Conservation (phyloP, 2,797 vertebrate species). For the Pangasius larnaudii region DNA sequence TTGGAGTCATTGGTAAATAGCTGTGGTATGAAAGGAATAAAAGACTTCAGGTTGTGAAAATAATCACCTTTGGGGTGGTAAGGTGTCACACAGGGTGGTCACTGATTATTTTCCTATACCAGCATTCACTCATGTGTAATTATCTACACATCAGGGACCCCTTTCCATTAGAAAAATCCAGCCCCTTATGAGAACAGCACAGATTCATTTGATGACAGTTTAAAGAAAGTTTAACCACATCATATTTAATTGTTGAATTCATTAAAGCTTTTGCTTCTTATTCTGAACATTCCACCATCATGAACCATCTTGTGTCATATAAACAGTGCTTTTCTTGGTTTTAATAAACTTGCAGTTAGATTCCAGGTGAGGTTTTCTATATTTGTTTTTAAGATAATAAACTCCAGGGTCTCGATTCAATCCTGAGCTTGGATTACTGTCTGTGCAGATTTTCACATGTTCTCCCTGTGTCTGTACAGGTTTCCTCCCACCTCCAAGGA, state of each 20-base stretch:
- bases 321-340: neutral
- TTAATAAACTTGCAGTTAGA: neutral
- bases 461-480: neutral
- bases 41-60: neutral
- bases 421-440: neutral
- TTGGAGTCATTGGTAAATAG: neutral
- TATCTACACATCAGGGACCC: neutral
- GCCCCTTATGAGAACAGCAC: neutral
- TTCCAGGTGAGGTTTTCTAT: neutral
- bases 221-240: neutral
- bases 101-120: neutral
- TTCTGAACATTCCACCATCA: neutral
- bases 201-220: neutral
- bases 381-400: neutral
- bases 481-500: neutral
- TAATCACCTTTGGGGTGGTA: neutral
- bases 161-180: neutral
- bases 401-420: neutral
- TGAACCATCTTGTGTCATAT: neutral
- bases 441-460: neutral
- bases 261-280: neutral
- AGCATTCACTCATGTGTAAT: neutral
- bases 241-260: neutral
- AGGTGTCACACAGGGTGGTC: neutral
- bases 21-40: neutral